These are phyloP conservation scores for Propithecus perrieri DNA, from an alignment of 2,797 vertebrate species.

Conservation along the genomic window DNA sequence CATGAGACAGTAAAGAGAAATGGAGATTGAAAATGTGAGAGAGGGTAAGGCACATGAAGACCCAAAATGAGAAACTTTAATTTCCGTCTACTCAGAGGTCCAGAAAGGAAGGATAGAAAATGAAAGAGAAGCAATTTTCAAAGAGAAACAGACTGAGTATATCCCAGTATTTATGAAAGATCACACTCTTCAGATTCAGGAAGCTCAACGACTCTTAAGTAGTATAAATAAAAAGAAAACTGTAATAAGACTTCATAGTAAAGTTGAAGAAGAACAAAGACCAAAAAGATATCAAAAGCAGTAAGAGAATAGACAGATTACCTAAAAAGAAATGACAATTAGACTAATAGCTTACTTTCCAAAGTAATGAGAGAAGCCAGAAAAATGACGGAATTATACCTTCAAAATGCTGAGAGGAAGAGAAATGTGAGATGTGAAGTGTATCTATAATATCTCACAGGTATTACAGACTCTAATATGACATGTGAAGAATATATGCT, in stretches of 20 bases:
- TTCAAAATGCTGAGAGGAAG: neutral
- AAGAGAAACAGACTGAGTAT: neutral
- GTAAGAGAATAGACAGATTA: neutral
- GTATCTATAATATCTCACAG: neutral
- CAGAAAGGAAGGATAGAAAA: neutral
- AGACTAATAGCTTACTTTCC: neutral
- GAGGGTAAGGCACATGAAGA: neutral
- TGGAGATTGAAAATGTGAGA: neutral
- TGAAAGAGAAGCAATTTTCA: neutral
- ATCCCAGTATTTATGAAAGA: neutral
- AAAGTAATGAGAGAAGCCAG: neutral
- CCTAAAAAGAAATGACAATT: neutral
- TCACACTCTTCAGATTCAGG: neutral
- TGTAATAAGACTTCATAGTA: neutral
- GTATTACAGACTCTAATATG: too few species aligned
- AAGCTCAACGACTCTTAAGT: neutral
- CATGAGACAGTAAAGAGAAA: neutral
- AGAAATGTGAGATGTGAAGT: neutral
- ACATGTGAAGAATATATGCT: neutral
- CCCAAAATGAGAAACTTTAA: neutral
- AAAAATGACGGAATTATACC: neutral
- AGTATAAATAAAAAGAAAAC: neutral
- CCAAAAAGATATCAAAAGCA: neutral
- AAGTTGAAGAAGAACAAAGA: neutral
- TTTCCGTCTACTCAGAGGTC: neutral